Evolutionary conservation across 1,140 invertebrate species (phyloP), one percentile per base, ranked within the genome.

Genomic region (Meloidogyne hapla): DNA sequence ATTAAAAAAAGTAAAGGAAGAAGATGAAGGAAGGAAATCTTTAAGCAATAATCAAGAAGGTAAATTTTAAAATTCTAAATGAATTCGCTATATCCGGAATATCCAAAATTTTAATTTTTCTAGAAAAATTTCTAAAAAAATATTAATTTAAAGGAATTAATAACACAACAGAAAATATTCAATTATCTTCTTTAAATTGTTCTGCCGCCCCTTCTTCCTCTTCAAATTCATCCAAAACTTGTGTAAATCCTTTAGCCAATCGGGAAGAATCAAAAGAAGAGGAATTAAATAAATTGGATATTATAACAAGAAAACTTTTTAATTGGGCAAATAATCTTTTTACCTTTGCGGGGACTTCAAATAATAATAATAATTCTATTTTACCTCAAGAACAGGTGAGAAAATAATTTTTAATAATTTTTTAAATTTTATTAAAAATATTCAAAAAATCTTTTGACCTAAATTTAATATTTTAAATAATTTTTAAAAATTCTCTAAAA

Each of bases 271-370:
- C 48, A 56, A 56, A 56, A 56, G 40, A 10, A 42, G 48, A 56
- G n/a, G 48, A 56, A 56, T n/a, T 9, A 56, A 18, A 8, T 56
- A 56, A 56, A 56, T 56, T 56, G 12, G n/a, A 56, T 56, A n/a
- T 56, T 56, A 56, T 56, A n/a, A n/a, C 48, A n/a, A 56, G n/a
- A 56, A 56, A 56, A 56, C 48, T 56, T 56, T 56, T 56, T 56
- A 56, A 56, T 56, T 56, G 48, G 48, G 48, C 48, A 56, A 56
- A 56, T 56, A 56, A 56, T 56, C 48, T 56, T 56, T 56, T 56
- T 56, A 56, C n/a, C n/a, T 56, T 56, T 56, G 48, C 48, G 18
- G 48, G 48, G n/a, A n/a, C 18, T 56, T 56, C n/a, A 56, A 56
- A 56, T n/a, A 56, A 56, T 56, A 48, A 48, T 48, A 48, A 48